These are phyloP conservation scores for Fundulus diaphanus DNA, from an alignment of 2,797 vertebrate species.

Conservation along the genomic window DNA sequence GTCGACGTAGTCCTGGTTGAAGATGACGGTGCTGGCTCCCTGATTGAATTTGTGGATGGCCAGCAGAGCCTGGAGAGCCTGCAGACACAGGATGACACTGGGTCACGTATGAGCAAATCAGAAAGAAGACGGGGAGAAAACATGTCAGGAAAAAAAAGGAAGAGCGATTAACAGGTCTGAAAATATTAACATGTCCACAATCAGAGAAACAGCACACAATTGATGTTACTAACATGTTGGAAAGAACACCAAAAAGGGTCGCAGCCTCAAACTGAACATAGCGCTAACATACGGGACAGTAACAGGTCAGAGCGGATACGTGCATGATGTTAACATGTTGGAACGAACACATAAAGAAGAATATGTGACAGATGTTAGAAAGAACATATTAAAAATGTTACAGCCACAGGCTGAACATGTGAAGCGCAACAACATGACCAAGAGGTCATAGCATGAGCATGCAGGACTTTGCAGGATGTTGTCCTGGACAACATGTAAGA, in stretches of 20 bases:
- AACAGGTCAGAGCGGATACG: constrained; percentile 1
- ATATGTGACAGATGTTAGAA: too few relatives aligned
- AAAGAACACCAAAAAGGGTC: too few relatives aligned
- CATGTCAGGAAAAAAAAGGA: neutral
- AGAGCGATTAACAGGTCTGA: neutral
- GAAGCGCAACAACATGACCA: neutral
- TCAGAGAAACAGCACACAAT: too few relatives aligned
- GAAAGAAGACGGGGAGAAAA: neutral
- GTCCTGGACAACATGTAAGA: too few relatives aligned
- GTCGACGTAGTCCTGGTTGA: constrained; percentile 41
- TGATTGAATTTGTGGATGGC: constrained; percentile 39
- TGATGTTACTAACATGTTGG: too few relatives aligned
- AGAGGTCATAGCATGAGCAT: neutral
- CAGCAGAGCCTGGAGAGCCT: constrained; percentile 32
- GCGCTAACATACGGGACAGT: too few relatives aligned
- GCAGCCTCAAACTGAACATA: neutral
- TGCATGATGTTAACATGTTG: neutral
- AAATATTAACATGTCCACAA: neutral
- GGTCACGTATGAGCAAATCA: neutral
- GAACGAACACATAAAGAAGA: too few relatives aligned
- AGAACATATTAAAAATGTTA: too few relatives aligned
- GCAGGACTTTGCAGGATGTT: neutral
- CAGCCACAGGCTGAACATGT: neutral
- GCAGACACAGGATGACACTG: neutral
- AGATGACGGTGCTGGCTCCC: constrained; percentile 26